Percentiles rank a stretch among this genome's conserved stretches.
phyloP scores from a whole-genome alignment of 2,888 invertebrate genomes.

The Synanthedon vespiformis region DNA sequence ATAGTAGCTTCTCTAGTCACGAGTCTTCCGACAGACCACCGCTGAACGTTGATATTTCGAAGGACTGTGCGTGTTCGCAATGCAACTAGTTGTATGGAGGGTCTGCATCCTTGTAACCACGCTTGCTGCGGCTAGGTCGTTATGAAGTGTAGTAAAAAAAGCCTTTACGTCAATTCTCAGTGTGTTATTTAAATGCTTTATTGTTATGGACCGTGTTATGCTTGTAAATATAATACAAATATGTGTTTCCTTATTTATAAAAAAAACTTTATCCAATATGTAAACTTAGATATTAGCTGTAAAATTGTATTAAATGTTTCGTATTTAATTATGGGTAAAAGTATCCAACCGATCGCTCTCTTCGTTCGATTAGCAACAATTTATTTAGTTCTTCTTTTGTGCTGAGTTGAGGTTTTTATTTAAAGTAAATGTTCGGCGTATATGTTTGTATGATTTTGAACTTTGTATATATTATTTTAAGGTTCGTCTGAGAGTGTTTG shows the following conservation, averaged over 20 bases:
- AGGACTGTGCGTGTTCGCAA: background rate
- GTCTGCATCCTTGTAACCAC: slow-evolving; percentile 15
- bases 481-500: slow-evolving; percentile 46
- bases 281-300: slow-evolving; percentile 68
- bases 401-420: too few species aligned
- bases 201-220: slow-evolving; percentile 64
- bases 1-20: slow-evolving; percentile 60
- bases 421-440: background rate
- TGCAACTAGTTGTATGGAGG: background rate
- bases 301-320: slow-evolving; percentile 67
- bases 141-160: slow-evolving; percentile 54
- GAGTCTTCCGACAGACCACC: slow-evolving; percentile 61
- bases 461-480: slow-evolving; percentile 68
- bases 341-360: slow-evolving; percentile 65
- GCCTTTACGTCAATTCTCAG: slow-evolving; percentile 70
- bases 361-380: slow-evolving; percentile 59
- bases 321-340: slow-evolving; percentile 65
- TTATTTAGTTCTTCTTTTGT: background rate
- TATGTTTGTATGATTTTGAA: slow-evolving; percentile 52
- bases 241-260: slow-evolving; percentile 69
- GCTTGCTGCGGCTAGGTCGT: slow-evolving; percentile 50
- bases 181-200: slow-evolving; percentile 70
- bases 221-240: slow-evolving; percentile 66
- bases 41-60: slow-evolving; percentile 31
- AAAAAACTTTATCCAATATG: slow-evolving; percentile 57